phyloP scores from a whole-genome alignment of 2,113 vertebrate species.

The Fregata magnificens region DNA sequence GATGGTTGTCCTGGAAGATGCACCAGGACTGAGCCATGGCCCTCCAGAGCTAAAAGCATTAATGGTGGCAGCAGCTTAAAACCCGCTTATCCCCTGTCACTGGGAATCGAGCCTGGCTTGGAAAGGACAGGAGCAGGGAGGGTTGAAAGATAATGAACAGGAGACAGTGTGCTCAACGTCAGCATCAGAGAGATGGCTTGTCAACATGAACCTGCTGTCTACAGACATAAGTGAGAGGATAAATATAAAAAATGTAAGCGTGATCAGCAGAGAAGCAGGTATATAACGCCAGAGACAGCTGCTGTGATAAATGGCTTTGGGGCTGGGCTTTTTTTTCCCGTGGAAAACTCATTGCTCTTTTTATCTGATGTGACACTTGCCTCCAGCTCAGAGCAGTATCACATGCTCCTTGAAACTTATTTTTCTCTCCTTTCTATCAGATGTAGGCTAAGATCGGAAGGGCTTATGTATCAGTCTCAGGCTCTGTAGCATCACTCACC shows the following conservation, averaged over 20 bases:
- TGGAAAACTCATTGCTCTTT: background rate
- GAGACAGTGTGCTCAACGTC: background rate
- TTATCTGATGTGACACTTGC: slow-evolving; percentile 20
- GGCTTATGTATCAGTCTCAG: background rate
- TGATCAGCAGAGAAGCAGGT: background rate
- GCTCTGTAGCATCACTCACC: background rate
- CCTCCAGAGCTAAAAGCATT: background rate
- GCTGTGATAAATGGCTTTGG: background rate
- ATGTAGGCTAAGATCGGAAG: background rate
- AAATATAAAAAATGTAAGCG: background rate
- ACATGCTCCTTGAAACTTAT: background rate
- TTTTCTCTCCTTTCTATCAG: slow-evolving; percentile 14
- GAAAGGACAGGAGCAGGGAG: background rate
- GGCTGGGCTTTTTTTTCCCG: background rate
- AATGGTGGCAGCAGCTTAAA: background rate
- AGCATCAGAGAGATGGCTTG: background rate
- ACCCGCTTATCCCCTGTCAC: background rate
- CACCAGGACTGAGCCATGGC: background rate
- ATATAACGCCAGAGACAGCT: background rate
- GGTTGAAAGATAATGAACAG: background rate
- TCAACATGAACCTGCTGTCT: background rate
- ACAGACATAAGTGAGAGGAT: background rate
- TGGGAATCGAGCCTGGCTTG: background rate
- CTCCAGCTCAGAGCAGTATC: background rate
- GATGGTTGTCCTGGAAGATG: background rate